phyloP scores from a whole-genome alignment of 2,888 invertebrate genomes.

The Epistrophe eligans region DNA sequence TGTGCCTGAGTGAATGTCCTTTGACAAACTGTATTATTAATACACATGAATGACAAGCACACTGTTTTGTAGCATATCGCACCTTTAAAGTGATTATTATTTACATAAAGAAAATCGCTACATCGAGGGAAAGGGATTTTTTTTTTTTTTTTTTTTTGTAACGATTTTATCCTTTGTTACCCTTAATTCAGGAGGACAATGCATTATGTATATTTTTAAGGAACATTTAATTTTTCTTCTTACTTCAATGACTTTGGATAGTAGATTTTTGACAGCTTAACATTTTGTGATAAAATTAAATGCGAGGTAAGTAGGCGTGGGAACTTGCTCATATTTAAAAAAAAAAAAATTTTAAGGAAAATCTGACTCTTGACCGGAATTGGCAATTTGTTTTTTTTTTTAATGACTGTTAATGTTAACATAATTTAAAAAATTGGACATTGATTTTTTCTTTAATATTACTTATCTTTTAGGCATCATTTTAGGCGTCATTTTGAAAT shows the following conservation, averaged over 20 bases:
- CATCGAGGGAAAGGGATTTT: neutral
- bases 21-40: slow-evolving; percentile 43
- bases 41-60: slow-evolving; percentile 14
- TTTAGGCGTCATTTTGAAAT: no score
- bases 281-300: slow-evolving; percentile 13
- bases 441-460: no score
- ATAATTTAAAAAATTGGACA: no score
- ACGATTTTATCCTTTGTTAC: slow-evolving; percentile 8
- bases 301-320: slow-evolving; percentile 12
- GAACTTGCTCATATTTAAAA: neutral
- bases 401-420: no score
- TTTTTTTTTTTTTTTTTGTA: slow-evolving; percentile 25
- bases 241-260: neutral
- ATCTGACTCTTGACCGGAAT: no score
- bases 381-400: no score
- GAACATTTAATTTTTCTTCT: neutral
- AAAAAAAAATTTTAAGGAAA: no score
- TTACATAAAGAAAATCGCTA: neutral
- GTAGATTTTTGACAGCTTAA: slow-evolving; percentile 58
- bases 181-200: slow-evolving; percentile 20
- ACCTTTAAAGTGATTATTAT: slow-evolving; percentile 67
- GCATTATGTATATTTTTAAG: slow-evolving; percentile 40
- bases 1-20: slow-evolving; percentile 40
- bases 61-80: slow-evolving; percentile 35
- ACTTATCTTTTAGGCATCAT: no score